phyloP scores from a whole-genome alignment of 1,140 invertebrate species.

The Aleiodes sp. region DNA sequence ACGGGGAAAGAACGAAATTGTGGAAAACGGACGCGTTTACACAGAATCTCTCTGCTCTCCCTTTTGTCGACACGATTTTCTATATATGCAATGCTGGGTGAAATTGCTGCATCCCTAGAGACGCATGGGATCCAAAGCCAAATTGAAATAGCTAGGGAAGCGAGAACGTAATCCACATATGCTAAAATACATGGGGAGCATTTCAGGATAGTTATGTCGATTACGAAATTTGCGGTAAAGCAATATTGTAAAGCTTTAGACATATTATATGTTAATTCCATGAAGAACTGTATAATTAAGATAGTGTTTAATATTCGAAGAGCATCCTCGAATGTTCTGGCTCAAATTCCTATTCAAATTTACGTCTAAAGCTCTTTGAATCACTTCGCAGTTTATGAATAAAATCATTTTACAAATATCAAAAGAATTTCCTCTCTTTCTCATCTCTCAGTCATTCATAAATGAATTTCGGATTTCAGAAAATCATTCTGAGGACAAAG shows the following conservation, averaged over 20 bases:
- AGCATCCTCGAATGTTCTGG: too few species aligned
- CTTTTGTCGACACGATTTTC: neutral
- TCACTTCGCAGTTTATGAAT: too few species aligned
- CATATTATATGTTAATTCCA: neutral
- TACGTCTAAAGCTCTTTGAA: too few species aligned
- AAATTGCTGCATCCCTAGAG: neutral
- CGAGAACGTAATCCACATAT: neutral
- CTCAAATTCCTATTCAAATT: too few species aligned
- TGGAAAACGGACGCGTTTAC: too few species aligned
- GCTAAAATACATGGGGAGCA: neutral
- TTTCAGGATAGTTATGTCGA: slow-evolving; percentile 8
- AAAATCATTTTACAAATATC: too few species aligned
- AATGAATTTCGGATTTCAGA: slow-evolving; percentile 7
- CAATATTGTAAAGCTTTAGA: neutral
- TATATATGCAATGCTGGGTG: neutral
- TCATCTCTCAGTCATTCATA: too few species aligned
- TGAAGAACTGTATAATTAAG: neutral
- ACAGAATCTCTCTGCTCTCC: too few species aligned
- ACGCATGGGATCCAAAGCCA: neutral
- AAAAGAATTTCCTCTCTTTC: too few species aligned
- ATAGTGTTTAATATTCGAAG: too few species aligned
- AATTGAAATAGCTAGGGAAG: neutral
- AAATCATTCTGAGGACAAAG: neutral
- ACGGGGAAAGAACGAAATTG: too few species aligned
- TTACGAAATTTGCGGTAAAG: neutral